A percentile compares a stretch with the other conserved stretches of the same genome.
Conservation (phyloP, 2,113 vertebrate species). For the Equus quagga region DNA sequence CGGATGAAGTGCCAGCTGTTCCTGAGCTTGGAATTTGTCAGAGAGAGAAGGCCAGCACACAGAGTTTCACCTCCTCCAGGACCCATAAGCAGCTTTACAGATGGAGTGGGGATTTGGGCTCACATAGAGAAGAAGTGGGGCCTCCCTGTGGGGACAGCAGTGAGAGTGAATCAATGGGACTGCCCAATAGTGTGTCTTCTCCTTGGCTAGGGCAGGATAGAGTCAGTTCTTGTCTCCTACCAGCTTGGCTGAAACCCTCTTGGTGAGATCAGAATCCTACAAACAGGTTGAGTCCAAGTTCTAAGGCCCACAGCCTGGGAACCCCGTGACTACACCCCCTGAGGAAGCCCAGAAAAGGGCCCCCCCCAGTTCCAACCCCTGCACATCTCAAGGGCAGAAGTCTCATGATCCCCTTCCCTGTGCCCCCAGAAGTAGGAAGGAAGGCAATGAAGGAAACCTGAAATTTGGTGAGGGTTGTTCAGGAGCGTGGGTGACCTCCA, state of each 20-base stretch:
- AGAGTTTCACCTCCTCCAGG: neutral
- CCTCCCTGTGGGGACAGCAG: neutral
- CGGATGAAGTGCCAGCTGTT: neutral
- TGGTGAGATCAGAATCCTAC: neutral
- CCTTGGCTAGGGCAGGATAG: neutral
- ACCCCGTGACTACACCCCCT: neutral
- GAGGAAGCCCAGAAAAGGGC: neutral
- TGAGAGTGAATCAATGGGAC: neutral
- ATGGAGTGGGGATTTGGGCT: neutral
- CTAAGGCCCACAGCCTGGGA: neutral
- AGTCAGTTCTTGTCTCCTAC: neutral
- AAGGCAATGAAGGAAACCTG: neutral
- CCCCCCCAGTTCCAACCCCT: neutral
- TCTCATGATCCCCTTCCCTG: neutral
- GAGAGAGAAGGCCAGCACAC: neutral
- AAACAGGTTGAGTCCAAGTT: neutral
- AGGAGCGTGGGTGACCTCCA: neutral
- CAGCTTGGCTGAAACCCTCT: neutral
- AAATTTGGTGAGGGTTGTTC: neutral
- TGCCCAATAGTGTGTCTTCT: neutral
- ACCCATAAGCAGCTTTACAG: neutral
- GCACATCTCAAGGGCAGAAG: neutral
- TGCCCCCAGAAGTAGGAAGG: neutral
- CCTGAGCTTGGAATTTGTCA: neutral
- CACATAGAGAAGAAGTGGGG: neutral